Evolutionary conservation across 2,888 invertebrate genomes (phyloP).

Genomic region (Molanna angustata): DNA sequence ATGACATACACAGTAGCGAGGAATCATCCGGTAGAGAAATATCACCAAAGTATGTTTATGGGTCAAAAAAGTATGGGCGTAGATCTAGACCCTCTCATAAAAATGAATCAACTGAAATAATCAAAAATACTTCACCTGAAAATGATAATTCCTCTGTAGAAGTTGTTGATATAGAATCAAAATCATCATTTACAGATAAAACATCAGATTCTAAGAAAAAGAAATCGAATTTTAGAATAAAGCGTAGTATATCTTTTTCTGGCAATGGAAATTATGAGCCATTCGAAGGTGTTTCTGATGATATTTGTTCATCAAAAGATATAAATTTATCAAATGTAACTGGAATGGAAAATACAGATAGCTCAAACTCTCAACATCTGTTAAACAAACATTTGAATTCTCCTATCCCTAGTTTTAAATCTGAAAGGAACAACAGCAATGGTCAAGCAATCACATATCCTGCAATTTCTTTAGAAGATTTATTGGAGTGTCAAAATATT

Average conservation of each 20-base stretch:
- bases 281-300: neutral
- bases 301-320: neutral
- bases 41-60: conserved; percentile 69
- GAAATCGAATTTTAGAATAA: conserved; percentile 49
- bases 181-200: conserved; percentile 41
- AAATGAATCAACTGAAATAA: conserved; percentile 10
- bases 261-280: conserved; percentile 38
- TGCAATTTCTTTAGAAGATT: conserved; percentile 7
- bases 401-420: neutral
- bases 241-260: conserved; percentile 57
- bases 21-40: conserved; percentile 68
- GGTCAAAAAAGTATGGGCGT: conserved; percentile 73
- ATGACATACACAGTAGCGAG: conserved; percentile 44
- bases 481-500: too few relatives aligned
- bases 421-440: conserved; percentile 16
- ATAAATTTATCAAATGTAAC: conserved; percentile 6
- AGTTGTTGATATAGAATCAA: conserved; percentile 41
- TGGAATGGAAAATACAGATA: conserved; percentile 14
- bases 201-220: conserved; percentile 47
- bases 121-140: conserved; percentile 14
- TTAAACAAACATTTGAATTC: too few relatives aligned
- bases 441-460: neutral
- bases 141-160: conserved; percentile 17
- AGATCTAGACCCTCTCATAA: conserved; percentile 60
- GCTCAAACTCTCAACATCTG: too few relatives aligned